Evolutionary conservation across 1,140 invertebrate genomes (phyloP), one percentile per base, ranked within the genome.

Genomic region (Bombus difficillimus): DNA sequence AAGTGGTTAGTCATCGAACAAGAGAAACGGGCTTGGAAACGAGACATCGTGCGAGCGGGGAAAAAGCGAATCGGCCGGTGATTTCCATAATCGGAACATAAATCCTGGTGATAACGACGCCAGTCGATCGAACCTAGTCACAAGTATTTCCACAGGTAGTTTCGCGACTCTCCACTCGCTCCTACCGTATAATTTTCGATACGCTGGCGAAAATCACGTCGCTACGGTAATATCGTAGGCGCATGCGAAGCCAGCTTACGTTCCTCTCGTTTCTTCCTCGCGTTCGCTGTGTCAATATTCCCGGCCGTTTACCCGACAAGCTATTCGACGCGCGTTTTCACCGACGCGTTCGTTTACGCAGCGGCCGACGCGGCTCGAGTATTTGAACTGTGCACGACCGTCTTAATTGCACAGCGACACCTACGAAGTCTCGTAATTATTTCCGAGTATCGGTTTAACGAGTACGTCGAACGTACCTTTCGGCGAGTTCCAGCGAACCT

Each of bases 11-110:
- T 53, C 47, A 53, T 53, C 47, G 18, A 53, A 53, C 0, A 22
- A 53, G 47, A 22, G 47, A 22, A 53, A 53, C 47, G 47, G 18
- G 18, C 18, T 18, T 0, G 47, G 1, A 53, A 22, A 28, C n/a
- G n/a, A 75, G 25, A 1, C 13, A 25, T 47, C 15, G 47, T 6
- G 32, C 72, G 41, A 22, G 9, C n/a, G 0, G n/a, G 1, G 1
- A 6, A 32, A 32, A 32, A n/a, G n/a, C 5, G n/a, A 66, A 66
- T 66, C n/a, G 15, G 13, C 15, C n/a, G 47, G 71, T 32, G 34
- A 81, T 81, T 81, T 81, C 69, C 80, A 47, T 81, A 73, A 81
- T 73, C 80, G 28, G 39, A 28, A n/a, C 69, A 64, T 81, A 73
- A 81, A 81, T 81, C 53, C 18, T 3, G 34, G n/a, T n/a, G 47